phyloP scores from a whole-genome alignment of 1,140 invertebrate genomes.

The Parapsyche elsis region DNA sequence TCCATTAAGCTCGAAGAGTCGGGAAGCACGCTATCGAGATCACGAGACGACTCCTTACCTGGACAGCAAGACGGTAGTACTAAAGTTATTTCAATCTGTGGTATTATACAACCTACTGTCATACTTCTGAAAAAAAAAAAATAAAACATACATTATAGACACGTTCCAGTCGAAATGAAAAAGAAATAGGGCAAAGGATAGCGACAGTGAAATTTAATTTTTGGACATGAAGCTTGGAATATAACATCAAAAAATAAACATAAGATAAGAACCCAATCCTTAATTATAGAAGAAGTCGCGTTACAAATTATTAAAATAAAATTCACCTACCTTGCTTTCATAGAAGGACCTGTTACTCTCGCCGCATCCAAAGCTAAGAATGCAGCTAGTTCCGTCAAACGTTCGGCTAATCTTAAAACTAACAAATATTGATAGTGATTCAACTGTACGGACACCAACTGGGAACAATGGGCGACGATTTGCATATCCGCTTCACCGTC shows the following conservation, averaged over 20 bases:
- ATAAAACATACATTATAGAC: slow-evolving; percentile 49
- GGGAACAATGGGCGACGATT: slow-evolving; percentile 79
- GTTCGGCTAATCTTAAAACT: slow-evolving; percentile 84
- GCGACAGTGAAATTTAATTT: neutral
- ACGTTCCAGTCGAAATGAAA: slow-evolving; percentile 61
- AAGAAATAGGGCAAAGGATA: no score
- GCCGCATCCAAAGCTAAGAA: slow-evolving; percentile 84
- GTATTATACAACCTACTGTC: slow-evolving; percentile 80
- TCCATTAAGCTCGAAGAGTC: slow-evolving; percentile 85
- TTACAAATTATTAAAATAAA: neutral
- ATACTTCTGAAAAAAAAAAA: slow-evolving; percentile 68
- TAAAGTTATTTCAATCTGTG: slow-evolving; percentile 87
- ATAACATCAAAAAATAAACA: neutral
- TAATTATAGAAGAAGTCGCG: no score
- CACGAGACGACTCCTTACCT: slow-evolving; percentile 83
- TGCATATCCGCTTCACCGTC: slow-evolving; percentile 70
- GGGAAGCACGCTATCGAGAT: slow-evolving; percentile 83
- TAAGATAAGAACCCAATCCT: neutral
- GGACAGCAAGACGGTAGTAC: slow-evolving; percentile 85
- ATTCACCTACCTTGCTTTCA: slow-evolving; percentile 46
- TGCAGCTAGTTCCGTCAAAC: slow-evolving; percentile 81
- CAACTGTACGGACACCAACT: slow-evolving; percentile 84
- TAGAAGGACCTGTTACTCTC: slow-evolving; percentile 66
- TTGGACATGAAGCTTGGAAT: no score
- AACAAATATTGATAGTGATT: slow-evolving; percentile 96